A percentile compares a stretch with the other conserved stretches of the same genome.
Conservation (phyloP, 2,888 invertebrate species). For the Rhingia rostrata region DNA sequence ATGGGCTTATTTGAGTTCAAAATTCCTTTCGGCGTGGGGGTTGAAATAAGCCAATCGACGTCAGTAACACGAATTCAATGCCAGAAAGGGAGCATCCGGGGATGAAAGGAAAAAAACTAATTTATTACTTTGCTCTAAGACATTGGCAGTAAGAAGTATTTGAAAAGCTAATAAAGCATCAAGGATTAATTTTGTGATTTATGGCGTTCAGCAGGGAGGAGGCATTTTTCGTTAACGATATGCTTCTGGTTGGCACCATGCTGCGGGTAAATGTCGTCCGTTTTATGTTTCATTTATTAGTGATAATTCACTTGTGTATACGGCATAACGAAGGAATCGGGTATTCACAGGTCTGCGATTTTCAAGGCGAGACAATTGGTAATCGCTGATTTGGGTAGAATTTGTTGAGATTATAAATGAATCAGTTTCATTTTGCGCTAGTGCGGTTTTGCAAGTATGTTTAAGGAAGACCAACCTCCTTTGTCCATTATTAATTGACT, state of each 20-base stretch:
- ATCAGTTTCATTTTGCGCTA: too few relatives aligned
- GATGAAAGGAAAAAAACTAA: conserved; percentile 46
- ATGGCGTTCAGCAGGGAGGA: conserved; percentile 76
- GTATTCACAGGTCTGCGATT: background rate
- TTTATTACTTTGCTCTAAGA: conserved; percentile 70
- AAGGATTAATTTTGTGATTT: conserved; percentile 82
- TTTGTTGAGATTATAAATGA: too few relatives aligned
- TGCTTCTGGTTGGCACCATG: background rate
- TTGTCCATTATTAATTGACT: too few relatives aligned
- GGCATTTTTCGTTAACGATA: conserved; percentile 30
- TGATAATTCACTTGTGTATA: conserved; percentile 9
- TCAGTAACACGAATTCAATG: conserved; percentile 21
- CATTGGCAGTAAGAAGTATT: conserved; percentile 72
- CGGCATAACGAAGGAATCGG: conserved; percentile 1
- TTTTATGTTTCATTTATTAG: conserved; percentile 5
- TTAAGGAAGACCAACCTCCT: too few relatives aligned
- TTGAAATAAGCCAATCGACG: conserved; percentile 11
- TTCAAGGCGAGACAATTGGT: background rate
- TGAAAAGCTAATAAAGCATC: conserved; percentile 80
- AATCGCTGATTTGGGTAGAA: too few relatives aligned
- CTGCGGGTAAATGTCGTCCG: background rate
- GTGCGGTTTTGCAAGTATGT: too few relatives aligned
- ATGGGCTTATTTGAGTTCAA: conserved; percentile 66
- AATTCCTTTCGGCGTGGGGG: conserved; percentile 15
- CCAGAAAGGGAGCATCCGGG: conserved; percentile 1